These are phyloP conservation scores for Cricetomys ansorgei DNA, from an alignment of 2,113 vertebrate genomes.

Conservation along the genomic window DNA sequence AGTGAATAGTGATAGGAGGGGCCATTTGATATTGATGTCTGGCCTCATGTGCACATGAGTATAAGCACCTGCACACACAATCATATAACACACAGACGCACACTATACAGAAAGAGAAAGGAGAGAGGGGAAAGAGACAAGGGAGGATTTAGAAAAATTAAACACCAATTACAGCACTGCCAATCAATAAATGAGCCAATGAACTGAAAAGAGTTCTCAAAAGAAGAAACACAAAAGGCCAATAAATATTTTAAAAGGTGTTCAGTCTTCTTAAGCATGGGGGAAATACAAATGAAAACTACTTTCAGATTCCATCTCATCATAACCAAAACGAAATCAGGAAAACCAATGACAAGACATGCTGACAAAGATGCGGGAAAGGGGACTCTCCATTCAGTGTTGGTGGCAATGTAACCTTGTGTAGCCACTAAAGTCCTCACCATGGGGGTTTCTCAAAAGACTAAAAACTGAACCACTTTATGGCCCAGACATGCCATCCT, in stretches of 20 bases:
- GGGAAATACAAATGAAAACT: neutral
- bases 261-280: neutral
- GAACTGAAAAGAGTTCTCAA: neutral
- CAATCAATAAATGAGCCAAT: neutral
- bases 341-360: neutral
- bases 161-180: neutral
- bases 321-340: neutral
- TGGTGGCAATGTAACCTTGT: neutral
- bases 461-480: neutral
- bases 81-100: neutral
- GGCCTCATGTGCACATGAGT: too few relatives aligned
- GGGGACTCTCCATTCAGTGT: neutral
- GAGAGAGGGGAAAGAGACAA: neutral
- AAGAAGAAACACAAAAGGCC: neutral
- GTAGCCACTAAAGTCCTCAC: neutral
- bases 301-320: neutral
- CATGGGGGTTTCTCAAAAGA: neutral
- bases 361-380: too few relatives aligned
- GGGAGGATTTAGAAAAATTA: neutral
- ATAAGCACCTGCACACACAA: neutral
- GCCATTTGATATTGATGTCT: neutral
- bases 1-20: neutral
- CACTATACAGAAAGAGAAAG: neutral
- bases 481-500: neutral
- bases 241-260: neutral